phyloP scores from a whole-genome alignment of 2,113 vertebrate species.

The Gyps fulvus region DNA sequence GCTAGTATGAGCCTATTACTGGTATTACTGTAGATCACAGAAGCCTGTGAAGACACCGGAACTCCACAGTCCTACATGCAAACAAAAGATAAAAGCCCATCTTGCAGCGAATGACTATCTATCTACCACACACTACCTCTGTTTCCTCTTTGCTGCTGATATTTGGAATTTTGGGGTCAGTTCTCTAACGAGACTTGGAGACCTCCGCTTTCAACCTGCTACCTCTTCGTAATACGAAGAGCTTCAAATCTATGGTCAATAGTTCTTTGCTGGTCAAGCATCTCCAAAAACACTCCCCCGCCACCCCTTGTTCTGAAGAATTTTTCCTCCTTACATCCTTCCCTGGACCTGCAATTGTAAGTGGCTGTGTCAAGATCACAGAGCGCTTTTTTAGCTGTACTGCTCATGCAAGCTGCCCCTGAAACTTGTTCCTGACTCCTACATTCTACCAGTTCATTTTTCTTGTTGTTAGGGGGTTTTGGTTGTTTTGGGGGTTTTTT shows the following conservation, averaged over 20 bases:
- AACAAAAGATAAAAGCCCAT: not conserved
- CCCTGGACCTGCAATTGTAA: not conserved
- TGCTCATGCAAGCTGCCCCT: not conserved
- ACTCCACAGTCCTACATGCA: not conserved
- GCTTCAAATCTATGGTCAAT: not conserved
- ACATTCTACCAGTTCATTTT: not conserved
- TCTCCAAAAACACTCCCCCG: not conserved
- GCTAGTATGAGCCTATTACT: not conserved
- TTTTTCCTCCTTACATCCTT: not conserved
- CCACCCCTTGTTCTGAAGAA: rapidly evolving
- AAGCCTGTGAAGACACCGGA: not conserved
- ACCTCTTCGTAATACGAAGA: not conserved
- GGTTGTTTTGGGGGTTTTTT: too few species aligned
- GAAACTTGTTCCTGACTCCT: not conserved
- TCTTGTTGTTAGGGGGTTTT: not conserved
- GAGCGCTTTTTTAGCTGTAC: not conserved
- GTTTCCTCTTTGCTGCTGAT: not conserved
- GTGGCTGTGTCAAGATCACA: not conserved
- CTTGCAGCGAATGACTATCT: not conserved
- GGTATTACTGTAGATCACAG: not conserved
- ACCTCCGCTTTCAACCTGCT: not conserved
- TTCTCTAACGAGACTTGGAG: not conserved
- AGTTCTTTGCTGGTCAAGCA: not conserved
- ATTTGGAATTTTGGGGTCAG: not conserved
- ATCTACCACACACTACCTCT: not conserved